Conservation (phyloP, 2,113 vertebrate genomes). For the Ptilonorhynchus violaceus region DNA sequence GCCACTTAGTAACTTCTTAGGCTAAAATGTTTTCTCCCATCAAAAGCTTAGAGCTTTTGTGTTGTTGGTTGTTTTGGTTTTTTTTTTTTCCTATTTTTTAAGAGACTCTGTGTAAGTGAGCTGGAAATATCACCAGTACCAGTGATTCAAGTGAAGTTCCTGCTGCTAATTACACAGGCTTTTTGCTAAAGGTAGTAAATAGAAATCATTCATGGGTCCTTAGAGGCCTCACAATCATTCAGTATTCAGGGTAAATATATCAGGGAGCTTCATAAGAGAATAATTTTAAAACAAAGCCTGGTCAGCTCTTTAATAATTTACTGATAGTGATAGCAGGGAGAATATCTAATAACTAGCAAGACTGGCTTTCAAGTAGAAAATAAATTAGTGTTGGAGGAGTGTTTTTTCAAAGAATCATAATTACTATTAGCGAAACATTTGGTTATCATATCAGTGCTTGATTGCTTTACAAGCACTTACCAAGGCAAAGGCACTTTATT, state of each 20-base stretch:
- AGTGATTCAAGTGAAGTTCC: slow-evolving; percentile 39
- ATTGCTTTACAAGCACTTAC: slow-evolving; percentile 47
- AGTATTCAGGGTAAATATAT: slow-evolving; percentile 74
- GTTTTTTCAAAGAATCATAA: slow-evolving; percentile 29
- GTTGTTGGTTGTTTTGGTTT: background rate
- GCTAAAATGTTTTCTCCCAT: background rate
- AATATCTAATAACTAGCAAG: slow-evolving; percentile 76
- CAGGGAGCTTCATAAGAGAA: slow-evolving; percentile 68
- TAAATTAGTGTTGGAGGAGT: slow-evolving; percentile 65
- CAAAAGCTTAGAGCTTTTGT: background rate
- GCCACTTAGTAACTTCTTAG: background rate
- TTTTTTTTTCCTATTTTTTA: accelerated
- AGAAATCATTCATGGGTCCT: slow-evolving; percentile 68
- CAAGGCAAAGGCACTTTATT: background rate
- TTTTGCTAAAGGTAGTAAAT: slow-evolving; percentile 73
- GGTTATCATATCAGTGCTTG: slow-evolving; percentile 41
- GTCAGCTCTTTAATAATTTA: slow-evolving; percentile 82
- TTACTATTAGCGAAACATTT: slow-evolving; percentile 61
- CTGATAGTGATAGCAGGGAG: slow-evolving; percentile 71
- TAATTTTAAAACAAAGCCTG: slow-evolving; percentile 78
- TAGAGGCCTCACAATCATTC: slow-evolving; percentile 58
- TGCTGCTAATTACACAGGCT: slow-evolving; percentile 69
- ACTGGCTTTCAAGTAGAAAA: slow-evolving; percentile 72
- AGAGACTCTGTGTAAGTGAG: background rate
- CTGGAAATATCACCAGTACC: slow-evolving; percentile 1